Base-by-base conservation (phyloP, 2,888 invertebrate genomes). In the Dicycla oo region DNA sequence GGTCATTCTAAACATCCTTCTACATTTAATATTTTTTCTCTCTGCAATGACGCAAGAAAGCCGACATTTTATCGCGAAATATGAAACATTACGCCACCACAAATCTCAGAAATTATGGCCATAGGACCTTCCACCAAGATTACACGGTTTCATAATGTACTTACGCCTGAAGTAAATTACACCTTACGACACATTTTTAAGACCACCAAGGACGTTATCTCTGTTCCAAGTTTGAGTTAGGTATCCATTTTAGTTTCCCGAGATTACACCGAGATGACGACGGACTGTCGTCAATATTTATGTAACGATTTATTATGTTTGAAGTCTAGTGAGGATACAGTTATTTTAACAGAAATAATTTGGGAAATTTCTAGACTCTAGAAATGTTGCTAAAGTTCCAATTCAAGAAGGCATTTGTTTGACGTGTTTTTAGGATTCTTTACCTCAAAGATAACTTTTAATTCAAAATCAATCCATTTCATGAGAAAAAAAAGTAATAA, bases 101-200 rank as follows among this genome's bases (percentile, higher is more conserved):
- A 75, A 65, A 65, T 75, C 81, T 81, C 20, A 10, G 5, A 54
- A 61, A 75, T 76, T 61, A 64, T 64, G n/a, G 18, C 30, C 30
- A 30, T 13, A 51, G 15, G 11, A 38, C 38, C 49, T 23, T 75
- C 67, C 49, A n/a, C 49, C 23, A 45, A 81, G 75, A 76, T 76
- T 65, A 65, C 60, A 61, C 4, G 54, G 56, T 81, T 75, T 76
- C 75, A 65, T 75, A 54, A 45, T 30, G 49, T 57, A 51, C 47
- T 45, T 56, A 81, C 75, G 75, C 49, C 60, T 51, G 38, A 45
- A 81, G 38, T 81, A 76, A 75, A 81, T 76, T 60, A 66, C 75
- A 8, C 7, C 45, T 65, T 75, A 64, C 54, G 75, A 54, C 77
- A 62, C 62, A 38, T 49, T 77, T 81, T 76, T 60, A 75, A 75